Conservation (phyloP, 2,888 invertebrate genomes). For the Mythimna vitellina region DNA sequence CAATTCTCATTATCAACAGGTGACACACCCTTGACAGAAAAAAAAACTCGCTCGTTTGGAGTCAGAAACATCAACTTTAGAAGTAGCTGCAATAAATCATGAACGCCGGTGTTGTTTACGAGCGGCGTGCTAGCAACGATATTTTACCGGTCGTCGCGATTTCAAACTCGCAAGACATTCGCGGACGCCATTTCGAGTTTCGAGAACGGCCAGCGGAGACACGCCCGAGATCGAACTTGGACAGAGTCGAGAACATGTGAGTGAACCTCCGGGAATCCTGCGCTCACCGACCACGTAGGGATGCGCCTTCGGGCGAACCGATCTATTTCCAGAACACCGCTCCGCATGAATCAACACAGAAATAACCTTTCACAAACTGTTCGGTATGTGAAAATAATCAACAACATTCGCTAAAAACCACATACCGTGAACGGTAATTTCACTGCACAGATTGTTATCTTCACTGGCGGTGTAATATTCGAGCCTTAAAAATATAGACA, state of each 20-base stretch:
- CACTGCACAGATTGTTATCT: slow-evolving; percentile 86
- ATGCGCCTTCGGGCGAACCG: slow-evolving; percentile 85
- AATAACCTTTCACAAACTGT: slow-evolving; percentile 89
- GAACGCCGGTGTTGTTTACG: slow-evolving; percentile 68
- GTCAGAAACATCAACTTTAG: slow-evolving; percentile 55
- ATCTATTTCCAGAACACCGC: slow-evolving; percentile 90
- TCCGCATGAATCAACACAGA: slow-evolving; percentile 90
- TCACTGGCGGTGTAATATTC: slow-evolving; percentile 78
- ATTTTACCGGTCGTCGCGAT: slow-evolving; percentile 88
- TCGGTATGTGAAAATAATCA: slow-evolving; percentile 84
- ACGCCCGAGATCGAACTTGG: slow-evolving; percentile 80
- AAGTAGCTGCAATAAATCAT: slow-evolving; percentile 62
- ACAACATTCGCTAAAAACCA: slow-evolving; percentile 82
- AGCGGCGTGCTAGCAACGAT: slow-evolving; percentile 75
- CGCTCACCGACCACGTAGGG: slow-evolving; percentile 79
- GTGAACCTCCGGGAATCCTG: slow-evolving; percentile 81
- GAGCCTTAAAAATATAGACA: slow-evolving; percentile 82
- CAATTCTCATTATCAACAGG: slow-evolving; percentile 80
- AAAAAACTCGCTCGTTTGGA: slow-evolving; percentile 57
- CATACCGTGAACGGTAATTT: slow-evolving; percentile 88
- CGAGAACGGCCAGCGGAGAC: slow-evolving; percentile 76
- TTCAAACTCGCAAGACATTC: slow-evolving; percentile 85
- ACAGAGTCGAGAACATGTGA: slow-evolving; percentile 60
- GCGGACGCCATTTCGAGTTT: slow-evolving; percentile 89
- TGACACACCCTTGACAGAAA: slow-evolving; percentile 84